Percentiles rank a stretch among this genome's conserved stretches.
Evolutionary conservation across 2,113 vertebrate genomes (phyloP).

Genomic region (Mohoua ochrocephala): DNA sequence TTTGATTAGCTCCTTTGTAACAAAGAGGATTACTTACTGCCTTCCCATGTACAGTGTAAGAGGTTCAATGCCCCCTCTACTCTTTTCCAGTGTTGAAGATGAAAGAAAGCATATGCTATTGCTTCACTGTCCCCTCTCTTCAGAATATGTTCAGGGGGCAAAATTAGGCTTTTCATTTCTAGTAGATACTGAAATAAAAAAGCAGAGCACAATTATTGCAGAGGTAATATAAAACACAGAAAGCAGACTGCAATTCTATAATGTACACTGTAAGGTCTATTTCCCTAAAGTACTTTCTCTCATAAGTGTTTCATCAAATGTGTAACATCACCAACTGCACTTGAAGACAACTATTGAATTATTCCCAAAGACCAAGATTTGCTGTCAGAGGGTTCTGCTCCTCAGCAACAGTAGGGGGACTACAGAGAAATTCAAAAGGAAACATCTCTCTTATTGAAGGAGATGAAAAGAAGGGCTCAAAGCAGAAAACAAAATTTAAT

Average conservation of each 20-base stretch:
- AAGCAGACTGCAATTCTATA: conserved; percentile 19
- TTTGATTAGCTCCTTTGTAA: conserved; percentile 19
- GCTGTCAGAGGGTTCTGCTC: conserved; percentile 24
- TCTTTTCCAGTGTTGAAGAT: conserved; percentile 97
- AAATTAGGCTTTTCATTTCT: conserved; percentile 99
- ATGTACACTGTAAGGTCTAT: neutral
- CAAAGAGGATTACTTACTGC: conserved; percentile 87
- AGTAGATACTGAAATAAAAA: conserved; percentile 88
- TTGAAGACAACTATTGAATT: conserved; percentile 25
- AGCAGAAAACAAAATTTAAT: neutral
- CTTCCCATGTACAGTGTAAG: conserved; percentile 98
- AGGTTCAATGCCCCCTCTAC: conserved; percentile 98
- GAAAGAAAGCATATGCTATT: conserved; percentile 97
- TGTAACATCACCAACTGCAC: neutral
- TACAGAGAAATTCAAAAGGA: neutral
- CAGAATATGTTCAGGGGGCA: conserved; percentile 96
- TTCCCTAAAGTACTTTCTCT: conserved; percentile 31
- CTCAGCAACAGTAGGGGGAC: neutral
- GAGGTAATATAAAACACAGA: neutral
- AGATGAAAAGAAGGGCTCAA: neutral
- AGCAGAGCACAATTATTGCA: conserved; percentile 29
- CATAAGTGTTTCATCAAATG: conserved; percentile 25
- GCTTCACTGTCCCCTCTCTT: conserved; percentile 99
- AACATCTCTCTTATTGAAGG: neutral
- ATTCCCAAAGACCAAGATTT: conserved; percentile 1